A percentile compares a stretch with the other conserved stretches of the same genome.
phyloP scores from a whole-genome alignment of 2,888 invertebrate species.

The Hofmannophila pseudospretella region DNA sequence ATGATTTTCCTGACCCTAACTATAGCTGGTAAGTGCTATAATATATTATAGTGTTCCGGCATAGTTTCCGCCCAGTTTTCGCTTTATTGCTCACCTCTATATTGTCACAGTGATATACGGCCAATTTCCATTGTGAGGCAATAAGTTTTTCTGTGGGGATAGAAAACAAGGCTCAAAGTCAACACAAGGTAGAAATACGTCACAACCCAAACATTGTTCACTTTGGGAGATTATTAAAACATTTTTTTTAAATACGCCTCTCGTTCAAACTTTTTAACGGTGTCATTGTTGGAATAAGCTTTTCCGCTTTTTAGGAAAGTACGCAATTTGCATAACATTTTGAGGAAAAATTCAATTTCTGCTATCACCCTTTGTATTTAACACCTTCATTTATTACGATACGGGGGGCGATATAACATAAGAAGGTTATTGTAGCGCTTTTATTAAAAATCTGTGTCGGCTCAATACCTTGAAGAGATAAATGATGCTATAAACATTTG shows the following conservation, averaged over 20 bases:
- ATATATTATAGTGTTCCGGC: no score
- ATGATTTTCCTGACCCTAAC: no score
- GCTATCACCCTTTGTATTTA: conserved; percentile 2
- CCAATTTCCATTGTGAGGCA: neutral
- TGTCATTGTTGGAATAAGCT: conserved; percentile 7
- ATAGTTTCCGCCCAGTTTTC: neutral
- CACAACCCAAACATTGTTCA: no score
- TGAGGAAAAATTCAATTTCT: conserved; percentile 6
- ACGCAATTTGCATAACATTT: conserved; percentile 9
- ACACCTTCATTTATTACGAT: conserved; percentile 4
- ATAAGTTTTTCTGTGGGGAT: neutral
- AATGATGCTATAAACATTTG: no score
- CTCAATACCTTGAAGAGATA: neutral
- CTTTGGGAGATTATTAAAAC: no score
- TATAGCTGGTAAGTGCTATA: no score
- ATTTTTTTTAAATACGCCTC: neutral
- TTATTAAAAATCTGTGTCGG: neutral
- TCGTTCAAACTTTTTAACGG: conserved; percentile 5
- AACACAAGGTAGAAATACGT: no score
- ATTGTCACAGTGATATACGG: neutral
- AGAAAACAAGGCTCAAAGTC: neutral
- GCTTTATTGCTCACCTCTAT: neutral
- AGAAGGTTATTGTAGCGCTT: no score
- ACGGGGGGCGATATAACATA: neutral
- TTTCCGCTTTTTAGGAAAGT: conserved; percentile 4